Base-by-base conservation (phyloP, 2,113 vertebrate species). In the Nothoprocta pentlandii region DNA sequence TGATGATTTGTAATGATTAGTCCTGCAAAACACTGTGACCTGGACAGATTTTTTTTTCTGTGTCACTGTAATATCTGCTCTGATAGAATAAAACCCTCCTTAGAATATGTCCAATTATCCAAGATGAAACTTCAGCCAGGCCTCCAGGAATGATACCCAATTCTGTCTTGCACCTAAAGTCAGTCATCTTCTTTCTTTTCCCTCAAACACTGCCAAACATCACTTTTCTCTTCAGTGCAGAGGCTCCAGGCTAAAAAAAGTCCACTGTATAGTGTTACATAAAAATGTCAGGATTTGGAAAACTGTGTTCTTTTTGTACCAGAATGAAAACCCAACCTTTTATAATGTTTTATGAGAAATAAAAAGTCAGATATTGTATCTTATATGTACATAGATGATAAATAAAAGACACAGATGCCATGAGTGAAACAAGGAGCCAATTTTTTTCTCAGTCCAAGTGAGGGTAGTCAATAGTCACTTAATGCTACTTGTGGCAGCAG, bases 1-100 rank as follows among this genome's bases (percentile, higher is more conserved):
- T 73, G 80, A 66, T 92, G 80, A 96, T 96, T 95, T 96, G 87
- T 87, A 92, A 87, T 87, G 74, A 89, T 95, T 96, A 92, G 89
- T 78, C n/a, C 75, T 61, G 69, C 83, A 87, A 87, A 83, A 81
- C 2, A 7, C 58, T 78, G 42, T 80, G 73, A 66, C 85, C 66
- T 80, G 75, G 76, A 87, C 70, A 89, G 70, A 78, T 76, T 61
- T 59, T 58, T 49, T 36, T 69, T n/a, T 54, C 59, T 10, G 9
- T 87, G 79, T 90, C 79, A 83, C 83, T 92, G 56, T 78, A 90
- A 95, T 93, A 93, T 59, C 64, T 80, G 6, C 66, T 93, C 53
- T 84, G 77, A 90, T 92, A 74, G 69, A 76, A 92, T 85, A 90
- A 76, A 20, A 11, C 1, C 0, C 26, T 89, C 15, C 22, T 88